Conservation (phyloP, 2,113 vertebrate species). For the Procavia capensis region DNA sequence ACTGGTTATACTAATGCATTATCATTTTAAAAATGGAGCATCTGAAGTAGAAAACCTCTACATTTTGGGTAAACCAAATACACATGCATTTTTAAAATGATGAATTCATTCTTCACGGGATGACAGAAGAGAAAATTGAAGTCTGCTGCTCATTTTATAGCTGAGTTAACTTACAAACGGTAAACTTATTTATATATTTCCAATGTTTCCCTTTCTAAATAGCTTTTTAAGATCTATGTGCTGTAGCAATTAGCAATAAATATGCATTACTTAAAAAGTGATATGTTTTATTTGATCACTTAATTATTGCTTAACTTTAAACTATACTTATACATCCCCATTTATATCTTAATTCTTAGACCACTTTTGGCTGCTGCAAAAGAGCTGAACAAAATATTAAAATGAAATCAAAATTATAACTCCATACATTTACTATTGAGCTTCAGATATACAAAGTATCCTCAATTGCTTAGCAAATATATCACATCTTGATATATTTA, state of each 20-base stretch:
- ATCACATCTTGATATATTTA: not conserved
- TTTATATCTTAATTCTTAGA: not conserved
- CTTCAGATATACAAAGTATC: not conserved
- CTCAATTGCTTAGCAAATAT: not conserved
- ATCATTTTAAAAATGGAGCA: conserved; percentile 16
- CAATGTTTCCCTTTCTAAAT: conserved; percentile 49
- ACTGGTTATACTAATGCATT: not conserved
- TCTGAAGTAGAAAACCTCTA: conserved; percentile 31
- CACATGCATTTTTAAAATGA: conserved; percentile 57
- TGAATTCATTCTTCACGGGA: conserved; percentile 67
- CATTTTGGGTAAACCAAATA: conserved; percentile 48
- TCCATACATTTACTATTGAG: not conserved
- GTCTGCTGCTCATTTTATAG: conserved; percentile 70
- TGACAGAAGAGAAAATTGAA: conserved; percentile 72
- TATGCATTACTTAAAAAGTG: not conserved
- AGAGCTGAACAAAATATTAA: not conserved
- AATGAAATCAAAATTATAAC: not conserved
- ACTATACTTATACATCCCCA: not conserved
- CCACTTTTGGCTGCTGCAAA: not conserved
- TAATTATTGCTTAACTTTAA: conserved; percentile 40
- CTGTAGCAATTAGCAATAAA: not conserved
- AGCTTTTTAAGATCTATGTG: conserved; percentile 1
- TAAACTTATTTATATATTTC: conserved; percentile 24
- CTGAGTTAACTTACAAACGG: conserved; percentile 55
- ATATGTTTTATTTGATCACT: conserved; percentile 6